Base-by-base conservation (phyloP, 2,797 vertebrate genomes). In the Phataginus tricuspis region DNA sequence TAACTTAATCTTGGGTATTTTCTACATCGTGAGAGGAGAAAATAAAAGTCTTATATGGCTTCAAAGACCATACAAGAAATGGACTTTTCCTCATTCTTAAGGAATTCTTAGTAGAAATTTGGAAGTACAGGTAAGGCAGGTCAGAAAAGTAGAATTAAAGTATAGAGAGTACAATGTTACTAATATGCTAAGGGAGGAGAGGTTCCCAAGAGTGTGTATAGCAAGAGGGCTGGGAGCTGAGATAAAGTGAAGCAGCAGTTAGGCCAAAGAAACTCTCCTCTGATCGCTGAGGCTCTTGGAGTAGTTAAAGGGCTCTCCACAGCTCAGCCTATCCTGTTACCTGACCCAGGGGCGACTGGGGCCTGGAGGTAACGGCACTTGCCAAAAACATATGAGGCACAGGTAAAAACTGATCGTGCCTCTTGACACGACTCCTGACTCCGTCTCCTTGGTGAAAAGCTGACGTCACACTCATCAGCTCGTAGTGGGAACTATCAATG, bases 11-110 rank as follows among this genome's bases (percentile, higher is more conserved):
- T 71, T 87, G 51, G 27, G 37, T 55, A 63, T 63, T 90, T 68
- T 84, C 29, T 42, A 63, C 5, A 51, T 51, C 10, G 2, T 45
- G 84, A 74, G 16, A 80, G 34, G 53, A 68, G 23, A 93, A 83
- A 29, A 74, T 94, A 96, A 75, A 80, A 55, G 63, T 55, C 75
- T 61, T 72, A 7, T n/a, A 66, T 8, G 14, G 1, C 51, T n/a
- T 94, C 75, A 92, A 74, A 80, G 34, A 87, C 42, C 39, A 79
- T 82, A 89, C 2, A 72, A 91, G 68, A 95, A 82, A 57, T 8
- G 19, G 49, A 42, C 66, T 94, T 94, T 90, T 77, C 80, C 16
- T 77, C 11, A n/a, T 61, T 21, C 9, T 7, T 3, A 29, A 45
- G 31, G 25, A 75, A 71, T 64, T 94, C 63, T 72, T 37, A 51